Conservation (phyloP, 2,797 vertebrate genomes). For the Pteropus rufus region DNA sequence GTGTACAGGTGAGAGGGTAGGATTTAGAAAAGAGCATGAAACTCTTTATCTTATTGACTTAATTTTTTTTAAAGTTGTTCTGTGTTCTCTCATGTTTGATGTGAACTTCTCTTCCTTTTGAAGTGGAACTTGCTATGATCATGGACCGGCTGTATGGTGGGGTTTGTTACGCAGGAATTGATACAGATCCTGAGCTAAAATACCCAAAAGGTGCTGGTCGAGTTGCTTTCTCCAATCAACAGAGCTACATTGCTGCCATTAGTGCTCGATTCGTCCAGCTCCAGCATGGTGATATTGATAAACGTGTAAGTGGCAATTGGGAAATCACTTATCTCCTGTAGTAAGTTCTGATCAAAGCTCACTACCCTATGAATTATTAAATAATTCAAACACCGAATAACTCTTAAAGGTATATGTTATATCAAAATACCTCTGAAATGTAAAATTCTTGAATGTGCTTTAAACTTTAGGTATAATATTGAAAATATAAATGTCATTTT, state of each 20-base stretch:
- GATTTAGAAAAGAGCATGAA: not conserved
- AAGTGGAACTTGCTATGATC: slow-evolving; percentile 98
- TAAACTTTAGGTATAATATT: not conserved
- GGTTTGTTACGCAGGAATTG: slow-evolving; percentile 97
- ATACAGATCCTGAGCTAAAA: slow-evolving; percentile 98
- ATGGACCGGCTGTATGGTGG: slow-evolving; percentile 99
- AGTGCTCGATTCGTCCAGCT: slow-evolving; percentile 98
- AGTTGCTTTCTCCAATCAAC: slow-evolving; percentile 99
- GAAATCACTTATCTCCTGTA: not conserved
- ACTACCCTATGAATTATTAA: not conserved
- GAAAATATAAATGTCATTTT: not conserved
- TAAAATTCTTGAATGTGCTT: not conserved
- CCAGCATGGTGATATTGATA: slow-evolving; percentile 99
- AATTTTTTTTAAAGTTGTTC: not conserved
- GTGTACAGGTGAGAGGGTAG: not conserved
- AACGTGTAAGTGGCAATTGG: slow-evolving; percentile 87
- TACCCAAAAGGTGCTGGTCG: slow-evolving; percentile 98
- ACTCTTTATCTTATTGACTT: not conserved
- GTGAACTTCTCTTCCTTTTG: slow-evolving; percentile 40
- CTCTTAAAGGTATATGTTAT: not conserved
- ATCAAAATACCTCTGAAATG: slow-evolving; percentile 17
- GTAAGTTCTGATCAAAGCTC: not conserved
- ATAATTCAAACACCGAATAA: not conserved
- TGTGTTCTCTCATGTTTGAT: not conserved
- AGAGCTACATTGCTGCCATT: slow-evolving; percentile 99